Conservation (phyloP, 2,888 invertebrate genomes). For the Torymus aiolomorphi region DNA sequence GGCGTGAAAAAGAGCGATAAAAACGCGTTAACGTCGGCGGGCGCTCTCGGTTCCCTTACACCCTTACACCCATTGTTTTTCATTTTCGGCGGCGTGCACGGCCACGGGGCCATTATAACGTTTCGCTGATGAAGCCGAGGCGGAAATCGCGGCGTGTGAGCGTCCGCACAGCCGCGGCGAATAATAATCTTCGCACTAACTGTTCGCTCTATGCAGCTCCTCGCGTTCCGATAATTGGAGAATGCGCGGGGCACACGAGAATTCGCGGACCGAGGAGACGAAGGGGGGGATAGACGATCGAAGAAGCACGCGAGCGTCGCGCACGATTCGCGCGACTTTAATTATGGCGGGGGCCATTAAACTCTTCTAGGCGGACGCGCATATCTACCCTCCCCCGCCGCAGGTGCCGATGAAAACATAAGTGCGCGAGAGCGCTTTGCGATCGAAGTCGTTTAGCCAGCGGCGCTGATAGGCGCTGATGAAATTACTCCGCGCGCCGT, state of each 20-base stretch:
- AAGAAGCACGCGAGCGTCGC: slow-evolving; percentile 25
- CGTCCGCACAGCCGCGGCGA: background rate
- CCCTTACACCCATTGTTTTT: background rate
- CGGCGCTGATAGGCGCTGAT: no score
- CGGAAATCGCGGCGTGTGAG: background rate
- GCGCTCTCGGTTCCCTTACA: no score
- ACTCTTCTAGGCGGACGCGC: slow-evolving; percentile 49
- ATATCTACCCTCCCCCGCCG: background rate
- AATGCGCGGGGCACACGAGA: no score
- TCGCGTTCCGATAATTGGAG: slow-evolving; percentile 18
- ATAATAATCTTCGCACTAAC: background rate
- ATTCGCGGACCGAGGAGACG: no score
- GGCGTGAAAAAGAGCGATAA: background rate
- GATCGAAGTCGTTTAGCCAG: slow-evolving; percentile 19
- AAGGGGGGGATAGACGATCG: background rate
- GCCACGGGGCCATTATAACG: background rate
- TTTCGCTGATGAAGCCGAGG: slow-evolving; percentile 31
- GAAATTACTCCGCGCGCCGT: no score
- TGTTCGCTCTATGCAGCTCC: no score
- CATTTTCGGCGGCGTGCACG: background rate
- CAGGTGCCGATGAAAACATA: background rate
- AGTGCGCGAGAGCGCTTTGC: background rate
- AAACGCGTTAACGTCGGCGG: background rate
- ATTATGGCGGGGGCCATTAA: slow-evolving; percentile 52
- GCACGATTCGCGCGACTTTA: slow-evolving; percentile 22